phyloP scores from a whole-genome alignment of 2,113 vertebrate species.

The Hyla sarda region DNA sequence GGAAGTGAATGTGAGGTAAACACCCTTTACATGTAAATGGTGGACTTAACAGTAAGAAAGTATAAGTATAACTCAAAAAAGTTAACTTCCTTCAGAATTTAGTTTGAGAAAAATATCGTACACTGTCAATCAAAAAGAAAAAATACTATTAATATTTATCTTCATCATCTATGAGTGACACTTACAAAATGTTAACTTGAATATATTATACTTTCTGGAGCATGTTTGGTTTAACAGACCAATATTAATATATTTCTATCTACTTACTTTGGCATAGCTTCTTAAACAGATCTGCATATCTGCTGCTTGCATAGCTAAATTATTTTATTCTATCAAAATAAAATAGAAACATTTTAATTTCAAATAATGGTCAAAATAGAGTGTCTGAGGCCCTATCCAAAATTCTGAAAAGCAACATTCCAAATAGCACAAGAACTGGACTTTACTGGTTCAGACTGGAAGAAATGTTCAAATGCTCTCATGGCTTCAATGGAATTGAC shows the following conservation, averaged over 20 bases:
- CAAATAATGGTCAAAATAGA: neutral
- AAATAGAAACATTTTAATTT: neutral
- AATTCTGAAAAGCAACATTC: neutral
- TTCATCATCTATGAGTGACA: neutral
- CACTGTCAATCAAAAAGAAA: neutral
- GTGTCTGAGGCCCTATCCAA: too few species aligned
- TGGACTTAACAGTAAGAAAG: neutral
- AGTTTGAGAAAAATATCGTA: neutral
- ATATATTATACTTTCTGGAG: neutral
- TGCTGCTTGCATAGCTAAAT: neutral
- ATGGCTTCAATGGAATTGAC: too few species aligned
- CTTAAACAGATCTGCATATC: neutral
- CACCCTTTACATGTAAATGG: too few species aligned
- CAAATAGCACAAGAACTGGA: neutral
- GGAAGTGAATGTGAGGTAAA: too few species aligned
- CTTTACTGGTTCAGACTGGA: neutral
- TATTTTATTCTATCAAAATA: neutral
- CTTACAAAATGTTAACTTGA: neutral
- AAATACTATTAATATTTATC: constrained; percentile 6
- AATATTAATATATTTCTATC: neutral
- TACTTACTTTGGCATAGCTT: neutral
- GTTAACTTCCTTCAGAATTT: neutral
- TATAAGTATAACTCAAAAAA: neutral
- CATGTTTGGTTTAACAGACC: neutral
- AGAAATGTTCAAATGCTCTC: neutral